Conservation (phyloP, 2,888 invertebrate species). For the Harpalus rufipes region DNA sequence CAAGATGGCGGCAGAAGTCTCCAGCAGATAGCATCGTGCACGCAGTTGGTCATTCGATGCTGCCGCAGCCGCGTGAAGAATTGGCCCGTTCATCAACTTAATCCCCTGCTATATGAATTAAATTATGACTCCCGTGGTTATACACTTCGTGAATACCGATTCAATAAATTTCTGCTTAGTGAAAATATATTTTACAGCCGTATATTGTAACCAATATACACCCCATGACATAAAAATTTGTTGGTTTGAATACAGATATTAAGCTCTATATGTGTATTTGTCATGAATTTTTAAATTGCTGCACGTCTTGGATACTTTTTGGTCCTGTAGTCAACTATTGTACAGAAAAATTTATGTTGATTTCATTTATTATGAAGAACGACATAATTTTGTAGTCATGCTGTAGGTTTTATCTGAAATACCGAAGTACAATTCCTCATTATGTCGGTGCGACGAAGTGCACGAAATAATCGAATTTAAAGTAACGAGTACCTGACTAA, state of each 20-base stretch:
- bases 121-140: constrained; percentile 58
- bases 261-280: not conserved
- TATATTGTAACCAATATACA: constrained; percentile 1
- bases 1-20: constrained; percentile 56
- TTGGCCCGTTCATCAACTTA: constrained; percentile 62
- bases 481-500: too few relatives aligned
- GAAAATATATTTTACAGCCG: constrained; percentile 61
- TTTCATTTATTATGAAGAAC: not conserved
- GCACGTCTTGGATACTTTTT: not conserved
- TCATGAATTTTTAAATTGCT: not conserved
- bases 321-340: not conserved
- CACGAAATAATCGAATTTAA: too few relatives aligned
- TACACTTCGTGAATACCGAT: constrained; percentile 54
- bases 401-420: not conserved
- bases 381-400: not conserved
- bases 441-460: too few relatives aligned
- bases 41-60: constrained; percentile 32
- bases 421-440: not conserved
- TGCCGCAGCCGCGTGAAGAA: constrained; percentile 64
- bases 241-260: not conserved
- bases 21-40: constrained; percentile 39
- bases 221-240: not conserved
- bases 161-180: constrained; percentile 64
- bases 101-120: constrained; percentile 65
- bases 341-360: not conserved